A percentile compares a stretch with the other conserved stretches of the same genome.
phyloP scores from a whole-genome alignment of 2,113 vertebrate species.

The Meriones unguiculatus region DNA sequence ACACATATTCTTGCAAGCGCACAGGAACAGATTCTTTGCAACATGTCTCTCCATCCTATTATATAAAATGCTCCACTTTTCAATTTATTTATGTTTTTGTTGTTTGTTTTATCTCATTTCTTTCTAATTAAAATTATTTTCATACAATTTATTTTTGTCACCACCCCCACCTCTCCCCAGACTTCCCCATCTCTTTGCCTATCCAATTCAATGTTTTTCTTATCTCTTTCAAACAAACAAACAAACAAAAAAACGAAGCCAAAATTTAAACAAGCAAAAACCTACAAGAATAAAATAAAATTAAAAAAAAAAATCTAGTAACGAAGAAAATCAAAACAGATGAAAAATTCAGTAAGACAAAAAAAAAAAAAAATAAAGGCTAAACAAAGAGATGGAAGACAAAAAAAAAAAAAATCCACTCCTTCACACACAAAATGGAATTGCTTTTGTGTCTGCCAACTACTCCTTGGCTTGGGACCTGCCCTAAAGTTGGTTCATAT shows the following conservation, averaged over 20 bases:
- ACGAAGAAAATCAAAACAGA: not conserved
- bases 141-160: not conserved
- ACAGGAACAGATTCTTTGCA: not conserved
- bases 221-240: not conserved
- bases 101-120: not conserved
- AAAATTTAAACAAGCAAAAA: not conserved
- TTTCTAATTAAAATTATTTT: not conserved
- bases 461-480: not conserved
- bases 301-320: too few species aligned
- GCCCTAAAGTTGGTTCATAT: not conserved
- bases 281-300: not conserved
- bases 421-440: not conserved
- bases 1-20: not conserved
- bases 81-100: not conserved
- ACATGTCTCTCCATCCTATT: not conserved
- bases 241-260: not conserved
- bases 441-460: not conserved
- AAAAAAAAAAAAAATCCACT: not conserved
- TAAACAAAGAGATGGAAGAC: not conserved
- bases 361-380: not conserved
- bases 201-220: not conserved
- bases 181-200: not conserved
- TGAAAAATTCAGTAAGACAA: not conserved
- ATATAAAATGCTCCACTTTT: not conserved
- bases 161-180: not conserved